Percentiles rank a stretch among this genome's conserved stretches.
These are phyloP conservation scores for Aromia moschata DNA, from an alignment of 2,888 invertebrate species.

Conservation along the genomic window DNA sequence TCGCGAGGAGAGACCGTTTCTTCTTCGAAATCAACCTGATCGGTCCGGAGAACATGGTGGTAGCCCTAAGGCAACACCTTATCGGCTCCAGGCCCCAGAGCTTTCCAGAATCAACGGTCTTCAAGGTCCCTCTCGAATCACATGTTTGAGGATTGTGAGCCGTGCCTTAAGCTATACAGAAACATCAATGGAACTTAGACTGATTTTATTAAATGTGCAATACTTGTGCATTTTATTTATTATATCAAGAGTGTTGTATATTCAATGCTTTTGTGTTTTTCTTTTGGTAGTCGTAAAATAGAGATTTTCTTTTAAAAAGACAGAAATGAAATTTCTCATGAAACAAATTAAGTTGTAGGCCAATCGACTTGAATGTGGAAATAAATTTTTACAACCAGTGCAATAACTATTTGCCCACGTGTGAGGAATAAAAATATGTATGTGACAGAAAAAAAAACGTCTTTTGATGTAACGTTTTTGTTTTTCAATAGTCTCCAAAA, in stretches of 20 bases:
- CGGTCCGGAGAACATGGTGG: slow-evolving; percentile 66
- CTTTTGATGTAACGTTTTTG: too few relatives aligned
- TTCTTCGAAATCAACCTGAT: slow-evolving; percentile 66
- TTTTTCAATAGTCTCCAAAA: too few relatives aligned
- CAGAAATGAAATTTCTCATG: slow-evolving; percentile 38
- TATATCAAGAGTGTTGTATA: slow-evolving; percentile 26
- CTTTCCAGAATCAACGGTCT: slow-evolving; percentile 65
- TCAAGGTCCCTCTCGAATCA: slow-evolving; percentile 69
- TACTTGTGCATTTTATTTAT: slow-evolving; percentile 42
- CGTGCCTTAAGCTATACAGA: slow-evolving; percentile 21
- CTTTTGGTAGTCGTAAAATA: slow-evolving; percentile 26
- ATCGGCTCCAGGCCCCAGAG: slow-evolving; percentile 66
- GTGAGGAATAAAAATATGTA: too few relatives aligned
- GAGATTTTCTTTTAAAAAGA: slow-evolving; percentile 36
- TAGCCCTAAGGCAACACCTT: slow-evolving; percentile 62
- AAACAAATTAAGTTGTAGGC: too few relatives aligned
- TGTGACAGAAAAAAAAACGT: too few relatives aligned
- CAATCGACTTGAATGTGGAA: too few relatives aligned
- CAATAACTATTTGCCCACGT: too few relatives aligned
- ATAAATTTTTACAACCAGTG: too few relatives aligned
- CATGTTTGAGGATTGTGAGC: slow-evolving; percentile 62
- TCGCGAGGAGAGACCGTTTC: slow-evolving; percentile 60
- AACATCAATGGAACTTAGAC: slow-evolving; percentile 33
- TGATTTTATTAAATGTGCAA: slow-evolving; percentile 45
- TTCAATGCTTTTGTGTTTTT: slow-evolving; percentile 22